Evolutionary conservation across 2,113 vertebrate species (phyloP).

Genomic region (Bambusicola thoracicus): DNA sequence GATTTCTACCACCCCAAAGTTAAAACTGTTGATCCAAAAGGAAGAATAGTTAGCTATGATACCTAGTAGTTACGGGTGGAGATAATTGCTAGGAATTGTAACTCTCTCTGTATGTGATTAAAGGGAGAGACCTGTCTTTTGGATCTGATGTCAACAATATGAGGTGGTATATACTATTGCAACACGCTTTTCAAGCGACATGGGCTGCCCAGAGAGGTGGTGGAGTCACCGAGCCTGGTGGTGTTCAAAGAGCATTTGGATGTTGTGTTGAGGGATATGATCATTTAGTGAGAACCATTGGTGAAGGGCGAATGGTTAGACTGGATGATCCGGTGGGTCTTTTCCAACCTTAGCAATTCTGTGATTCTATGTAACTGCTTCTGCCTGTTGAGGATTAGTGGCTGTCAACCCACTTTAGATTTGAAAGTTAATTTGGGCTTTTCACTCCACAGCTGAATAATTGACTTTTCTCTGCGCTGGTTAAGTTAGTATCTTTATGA

Average conservation of each 20-base stretch:
- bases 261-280: no score
- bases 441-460: background rate
- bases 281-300: no score
- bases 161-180: background rate
- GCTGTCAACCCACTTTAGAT: background rate
- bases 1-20: background rate
- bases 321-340: no score
- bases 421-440: background rate
- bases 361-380: background rate
- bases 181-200: background rate
- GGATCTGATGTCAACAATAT: background rate
- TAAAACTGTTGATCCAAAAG: background rate
- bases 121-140: background rate
- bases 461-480: background rate
- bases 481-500: background rate
- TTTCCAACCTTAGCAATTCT: no score
- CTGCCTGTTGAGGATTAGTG: slow-evolving; percentile 11
- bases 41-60: background rate
- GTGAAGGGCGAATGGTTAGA: no score
- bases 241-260: no score
- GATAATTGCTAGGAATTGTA: background rate
- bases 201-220: no score
- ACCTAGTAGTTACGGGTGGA: background rate
- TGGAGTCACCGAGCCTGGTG: no score
- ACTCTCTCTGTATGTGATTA: background rate